A percentile compares a stretch with the other conserved stretches of the same genome.
phyloP scores from a whole-genome alignment of 2,113 vertebrate species.

The Silurus glanis region DNA sequence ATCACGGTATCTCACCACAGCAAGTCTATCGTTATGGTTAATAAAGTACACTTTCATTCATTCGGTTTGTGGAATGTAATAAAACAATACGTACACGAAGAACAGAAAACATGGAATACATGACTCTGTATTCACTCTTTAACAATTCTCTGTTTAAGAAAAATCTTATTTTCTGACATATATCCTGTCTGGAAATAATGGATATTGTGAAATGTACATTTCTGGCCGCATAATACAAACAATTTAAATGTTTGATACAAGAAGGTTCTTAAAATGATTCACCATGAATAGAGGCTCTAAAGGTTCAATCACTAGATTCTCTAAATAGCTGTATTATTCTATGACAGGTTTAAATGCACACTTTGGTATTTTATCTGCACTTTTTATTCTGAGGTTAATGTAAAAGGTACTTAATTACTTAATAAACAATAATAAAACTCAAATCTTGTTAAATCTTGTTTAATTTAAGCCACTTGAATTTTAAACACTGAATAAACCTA shows the following conservation, averaged over 20 bases:
- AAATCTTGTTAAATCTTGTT: too few relatives aligned
- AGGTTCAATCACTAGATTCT: background rate
- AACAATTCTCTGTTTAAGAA: background rate
- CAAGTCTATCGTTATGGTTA: background rate
- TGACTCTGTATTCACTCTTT: background rate
- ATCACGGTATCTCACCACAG: background rate
- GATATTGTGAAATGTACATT: background rate
- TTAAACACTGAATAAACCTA: background rate
- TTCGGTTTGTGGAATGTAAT: background rate
- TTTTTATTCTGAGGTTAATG: background rate
- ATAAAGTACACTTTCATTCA: background rate
- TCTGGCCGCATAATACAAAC: background rate
- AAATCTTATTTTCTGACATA: background rate
- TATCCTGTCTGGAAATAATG: background rate
- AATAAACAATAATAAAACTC: background rate
- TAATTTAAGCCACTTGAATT: too few relatives aligned
- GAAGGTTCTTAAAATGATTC: background rate
- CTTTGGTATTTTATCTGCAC: background rate
- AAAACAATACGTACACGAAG: background rate
- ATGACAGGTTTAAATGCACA: background rate
- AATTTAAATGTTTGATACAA: background rate
- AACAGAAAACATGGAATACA: background rate
- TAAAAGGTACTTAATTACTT: background rate
- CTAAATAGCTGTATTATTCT: background rate
- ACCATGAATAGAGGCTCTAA: background rate